These are phyloP conservation scores for Phrynocephalus guinanensis DNA, from an alignment of 2,797 vertebrate genomes.

Conservation along the genomic window DNA sequence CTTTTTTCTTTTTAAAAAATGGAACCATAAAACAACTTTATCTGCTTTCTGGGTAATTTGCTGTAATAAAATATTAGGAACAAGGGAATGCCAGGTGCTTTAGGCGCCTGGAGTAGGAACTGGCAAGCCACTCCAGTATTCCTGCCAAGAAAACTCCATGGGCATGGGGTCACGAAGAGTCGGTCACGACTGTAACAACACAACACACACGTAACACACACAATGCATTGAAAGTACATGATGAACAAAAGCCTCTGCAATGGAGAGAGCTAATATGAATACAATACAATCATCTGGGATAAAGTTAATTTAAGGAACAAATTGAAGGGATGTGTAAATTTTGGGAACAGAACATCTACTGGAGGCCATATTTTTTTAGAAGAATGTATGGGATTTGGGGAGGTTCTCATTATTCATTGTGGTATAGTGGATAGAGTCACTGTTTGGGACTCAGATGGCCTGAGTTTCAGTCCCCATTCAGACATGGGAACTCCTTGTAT, in stretches of 20 bases:
- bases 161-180: no score
- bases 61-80: constrained; percentile 32
- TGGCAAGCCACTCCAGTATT: no score
- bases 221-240: not conserved
- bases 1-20: constrained; percentile 43
- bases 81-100: not conserved
- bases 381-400: not conserved
- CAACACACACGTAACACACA: not conserved
- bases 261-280: not conserved
- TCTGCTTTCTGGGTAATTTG: constrained; percentile 23
- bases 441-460: not conserved
- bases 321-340: not conserved
- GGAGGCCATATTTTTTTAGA: not conserved
- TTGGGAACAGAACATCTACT: not conserved
- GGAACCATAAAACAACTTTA: constrained; percentile 43
- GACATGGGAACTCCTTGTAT: no score
- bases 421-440: no score
- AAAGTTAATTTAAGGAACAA: not conserved
- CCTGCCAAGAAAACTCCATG: no score
- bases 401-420: not conserved
- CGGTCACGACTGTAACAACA: no score
- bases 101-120: no score
- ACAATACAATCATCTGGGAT: not conserved
- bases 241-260: not conserved
- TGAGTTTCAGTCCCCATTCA: no score